Base-by-base conservation (phyloP, 2,797 vertebrate species). In the Pterois miles region DNA sequence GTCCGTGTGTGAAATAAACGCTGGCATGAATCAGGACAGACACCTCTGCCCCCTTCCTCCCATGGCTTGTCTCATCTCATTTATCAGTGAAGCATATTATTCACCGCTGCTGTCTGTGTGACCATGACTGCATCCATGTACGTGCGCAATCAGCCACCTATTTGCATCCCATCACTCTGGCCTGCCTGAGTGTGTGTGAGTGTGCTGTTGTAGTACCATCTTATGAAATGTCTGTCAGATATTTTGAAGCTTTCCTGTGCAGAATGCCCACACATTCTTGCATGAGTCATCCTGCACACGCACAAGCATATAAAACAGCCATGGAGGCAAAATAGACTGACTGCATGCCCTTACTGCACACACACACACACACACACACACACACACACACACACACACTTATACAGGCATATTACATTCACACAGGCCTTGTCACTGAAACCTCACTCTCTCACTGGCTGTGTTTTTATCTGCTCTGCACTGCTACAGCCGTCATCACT, bases 221-320 rank as follows among this genome's bases (percentile, higher is more conserved):
- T 80, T 48, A 33, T 81, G 64, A 90, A 64, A 87, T 81, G 72
- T 85, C 84, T 74, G 78, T 88, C 85, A 84, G 74, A 87, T 76
- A 50, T 86, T 80, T 48, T 83, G 76, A 78, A 65, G 86, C 74
- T 74, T 84, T 71, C 81, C 78, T 62, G 20, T 81, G 63, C 74
- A 88, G 87, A 80, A 80, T 76, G 78, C 90, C 82, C 79, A 84
- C 88, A 86, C 85, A 63, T 81, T 80, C 83, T 62, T 84, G 87
- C 87, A 91, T 90, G 91, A 91, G 85, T 92, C 92, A 90, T 85
- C 75, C 58, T 1, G 31, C 58, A 60, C 18, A 64, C 16, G 71
- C 79, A 59, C 43, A 65, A 2, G 56, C 25, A 74, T 46, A 82
- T 60, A 78, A 64, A 69, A 60, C 68, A 75, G 38, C 59, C 60